These are phyloP conservation scores for Xenopus petersii DNA, from an alignment of 2,797 vertebrate species.

Conservation along the genomic window DNA sequence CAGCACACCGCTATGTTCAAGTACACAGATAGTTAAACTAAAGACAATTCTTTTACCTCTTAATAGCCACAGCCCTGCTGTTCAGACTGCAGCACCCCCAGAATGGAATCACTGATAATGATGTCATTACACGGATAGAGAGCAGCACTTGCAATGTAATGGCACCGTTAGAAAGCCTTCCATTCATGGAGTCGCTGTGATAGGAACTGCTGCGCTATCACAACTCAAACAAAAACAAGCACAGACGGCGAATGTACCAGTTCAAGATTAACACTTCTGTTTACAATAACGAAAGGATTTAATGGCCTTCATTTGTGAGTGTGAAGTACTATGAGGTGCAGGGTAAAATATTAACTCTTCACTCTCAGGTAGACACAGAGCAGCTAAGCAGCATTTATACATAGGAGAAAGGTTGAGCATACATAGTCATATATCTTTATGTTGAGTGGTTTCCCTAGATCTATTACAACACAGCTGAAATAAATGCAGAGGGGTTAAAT, in stretches of 20 bases:
- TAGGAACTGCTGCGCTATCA: slow-evolving; percentile 45
- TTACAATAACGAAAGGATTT: slow-evolving; percentile 39
- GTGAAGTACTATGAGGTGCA: slow-evolving; percentile 28
- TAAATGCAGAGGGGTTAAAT: no score
- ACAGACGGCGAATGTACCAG: slow-evolving; percentile 45
- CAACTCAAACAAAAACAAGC: slow-evolving; percentile 49
- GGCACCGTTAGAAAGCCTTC: slow-evolving; percentile 38
- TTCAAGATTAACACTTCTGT: slow-evolving; percentile 46
- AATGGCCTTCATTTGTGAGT: slow-evolving; percentile 36
- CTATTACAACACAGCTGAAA: no score
- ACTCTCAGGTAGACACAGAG: background rate
- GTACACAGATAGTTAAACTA: background rate
- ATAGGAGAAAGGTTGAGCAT: no score
- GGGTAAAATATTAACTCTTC: slow-evolving; percentile 31
- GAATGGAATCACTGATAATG: slow-evolving; percentile 46
- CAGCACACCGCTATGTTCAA: background rate
- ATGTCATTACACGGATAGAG: slow-evolving; percentile 44
- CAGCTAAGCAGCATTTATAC: no score
- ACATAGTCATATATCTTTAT: no score
- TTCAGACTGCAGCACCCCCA: slow-evolving; percentile 33
- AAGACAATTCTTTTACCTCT: slow-evolving; percentile 1
- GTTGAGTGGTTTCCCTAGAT: no score
- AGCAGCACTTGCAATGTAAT: slow-evolving; percentile 35
- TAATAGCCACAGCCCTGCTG: slow-evolving; percentile 27
- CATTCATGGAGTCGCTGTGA: slow-evolving; percentile 29